Evolutionary conservation across 2,888 invertebrate species (phyloP).

Genomic region (Ischnus inquisitorius): DNA sequence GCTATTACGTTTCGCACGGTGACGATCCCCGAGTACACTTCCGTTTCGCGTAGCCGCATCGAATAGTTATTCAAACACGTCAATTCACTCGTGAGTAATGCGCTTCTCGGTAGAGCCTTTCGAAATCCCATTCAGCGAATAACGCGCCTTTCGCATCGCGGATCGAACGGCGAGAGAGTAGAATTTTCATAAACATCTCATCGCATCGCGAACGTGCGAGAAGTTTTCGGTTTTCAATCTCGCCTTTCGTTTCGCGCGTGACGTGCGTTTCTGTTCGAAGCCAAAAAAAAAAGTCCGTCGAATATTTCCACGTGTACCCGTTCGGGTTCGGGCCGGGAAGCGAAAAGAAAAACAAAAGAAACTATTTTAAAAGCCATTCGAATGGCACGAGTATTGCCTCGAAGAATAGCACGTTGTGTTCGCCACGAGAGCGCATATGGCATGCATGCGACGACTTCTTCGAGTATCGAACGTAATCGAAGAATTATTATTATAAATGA

Average conservation of each 20-base stretch:
- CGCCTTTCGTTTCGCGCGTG: neutral
- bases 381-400: neutral
- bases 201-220: neutral
- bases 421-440: neutral
- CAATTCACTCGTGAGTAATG: constrained; percentile 43
- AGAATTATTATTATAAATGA: constrained; percentile 36
- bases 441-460: neutral
- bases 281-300: neutral
- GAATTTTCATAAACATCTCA: neutral
- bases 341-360: neutral
- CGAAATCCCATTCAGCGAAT: constrained; percentile 11
- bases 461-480: constrained; percentile 24
- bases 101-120: constrained; percentile 35
- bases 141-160: neutral
- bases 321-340: neutral
- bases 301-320: neutral
- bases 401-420: neutral
- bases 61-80: constrained; percentile 11
- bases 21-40: neutral
- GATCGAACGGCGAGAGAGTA: too few relatives aligned
- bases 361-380: neutral
- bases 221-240: neutral
- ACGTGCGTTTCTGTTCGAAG: neutral
- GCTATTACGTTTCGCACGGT: neutral
- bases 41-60: constrained; percentile 8